phyloP scores from a whole-genome alignment of 1,140 invertebrate species.

The Neuroterus valhalla region DNA sequence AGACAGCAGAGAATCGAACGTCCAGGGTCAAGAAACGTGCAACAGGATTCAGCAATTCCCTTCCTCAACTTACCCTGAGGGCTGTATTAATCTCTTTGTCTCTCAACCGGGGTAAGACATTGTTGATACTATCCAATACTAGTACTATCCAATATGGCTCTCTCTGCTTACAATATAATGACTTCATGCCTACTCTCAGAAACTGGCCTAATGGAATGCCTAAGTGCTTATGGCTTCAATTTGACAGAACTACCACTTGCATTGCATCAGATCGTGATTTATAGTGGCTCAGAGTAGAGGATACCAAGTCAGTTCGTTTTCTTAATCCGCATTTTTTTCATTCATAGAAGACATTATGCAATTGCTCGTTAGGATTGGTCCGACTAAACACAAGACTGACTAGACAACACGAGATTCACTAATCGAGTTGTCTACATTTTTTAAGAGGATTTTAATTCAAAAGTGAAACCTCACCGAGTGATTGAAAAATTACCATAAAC shows the following conservation, averaged over 20 bases:
- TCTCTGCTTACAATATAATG: slow-evolving; percentile 8
- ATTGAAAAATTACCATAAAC: slow-evolving; percentile 22
- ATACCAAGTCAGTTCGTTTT: neutral
- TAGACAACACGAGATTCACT: too few species aligned
- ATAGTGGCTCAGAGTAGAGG: neutral
- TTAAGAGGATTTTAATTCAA: neutral
- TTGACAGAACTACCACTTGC: neutral
- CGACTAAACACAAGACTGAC: neutral
- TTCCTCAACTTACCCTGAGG: too few species aligned
- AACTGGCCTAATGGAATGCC: slow-evolving; percentile 20
- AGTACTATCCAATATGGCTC: neutral
- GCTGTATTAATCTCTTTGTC: too few species aligned
- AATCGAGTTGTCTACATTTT: too few species aligned
- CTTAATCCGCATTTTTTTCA: neutral
- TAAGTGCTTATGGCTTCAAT: slow-evolving; percentile 13
- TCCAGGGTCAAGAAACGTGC: too few species aligned
- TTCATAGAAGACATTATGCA: neutral
- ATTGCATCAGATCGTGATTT: slow-evolving; percentile 30
- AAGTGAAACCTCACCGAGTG: slow-evolving; percentile 21
- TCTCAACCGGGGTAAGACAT: too few species aligned
- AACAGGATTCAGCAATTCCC: too few species aligned
- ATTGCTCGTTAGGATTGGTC: neutral
- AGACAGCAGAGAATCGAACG: too few species aligned
- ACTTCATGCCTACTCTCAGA: slow-evolving; percentile 13
- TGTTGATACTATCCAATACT: neutral